phyloP scores from a whole-genome alignment of 2,888 invertebrate species.

The Quadroppia sp. region DNA sequence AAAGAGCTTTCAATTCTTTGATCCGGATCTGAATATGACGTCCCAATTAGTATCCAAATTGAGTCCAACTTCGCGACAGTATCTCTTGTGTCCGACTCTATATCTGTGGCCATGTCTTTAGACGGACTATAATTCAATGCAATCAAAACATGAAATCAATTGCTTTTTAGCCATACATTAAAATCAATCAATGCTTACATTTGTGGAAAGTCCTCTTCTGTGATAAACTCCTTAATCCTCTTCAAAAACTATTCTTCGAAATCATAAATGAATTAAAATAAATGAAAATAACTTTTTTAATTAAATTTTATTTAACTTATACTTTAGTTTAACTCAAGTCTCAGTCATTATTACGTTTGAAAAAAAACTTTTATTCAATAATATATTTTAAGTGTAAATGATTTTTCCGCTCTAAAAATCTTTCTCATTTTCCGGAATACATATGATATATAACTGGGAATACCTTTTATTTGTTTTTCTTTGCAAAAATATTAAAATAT shows the following conservation, averaged over 20 bases:
- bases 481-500: too few species aligned
- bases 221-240: not conserved
- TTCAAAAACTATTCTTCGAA: constrained; percentile 4
- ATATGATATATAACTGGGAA: too few species aligned
- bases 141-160: not conserved
- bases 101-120: not conserved
- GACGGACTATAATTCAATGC: constrained; percentile 15
- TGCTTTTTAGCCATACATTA: not conserved
- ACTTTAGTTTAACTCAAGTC: too few species aligned
- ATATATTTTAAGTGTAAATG: too few species aligned
- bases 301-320: too few species aligned
- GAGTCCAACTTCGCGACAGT: constrained; percentile 18
- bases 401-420: too few species aligned
- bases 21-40: constrained; percentile 4
- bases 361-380: too few species aligned
- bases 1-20: constrained; percentile 8
- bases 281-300: too few species aligned
- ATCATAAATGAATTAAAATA: not conserved
- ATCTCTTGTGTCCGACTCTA: not conserved
- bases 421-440: too few species aligned
- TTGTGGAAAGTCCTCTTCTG: constrained; percentile 17
- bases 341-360: too few species aligned
- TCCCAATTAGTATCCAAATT: constrained; percentile 36
- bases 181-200: not conserved
- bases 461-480: too few species aligned